A percentile compares a stretch with the other conserved stretches of the same genome.
Evolutionary conservation across 2,888 invertebrate species (phyloP).

Genomic region (Drosophila robusta): DNA sequence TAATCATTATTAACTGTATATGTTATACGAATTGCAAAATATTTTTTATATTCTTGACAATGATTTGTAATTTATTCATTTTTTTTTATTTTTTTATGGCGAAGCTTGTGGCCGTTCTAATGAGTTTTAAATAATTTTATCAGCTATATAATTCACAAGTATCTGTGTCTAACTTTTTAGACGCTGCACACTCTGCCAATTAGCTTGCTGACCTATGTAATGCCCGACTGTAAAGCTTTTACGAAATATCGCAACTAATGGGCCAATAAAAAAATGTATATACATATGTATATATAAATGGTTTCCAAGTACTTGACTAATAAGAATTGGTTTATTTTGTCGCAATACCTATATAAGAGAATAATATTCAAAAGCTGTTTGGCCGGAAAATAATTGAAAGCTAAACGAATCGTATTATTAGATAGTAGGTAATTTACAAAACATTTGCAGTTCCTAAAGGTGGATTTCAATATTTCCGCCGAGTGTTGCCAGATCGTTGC

Average conservation of each 20-base stretch:
- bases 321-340: background rate
- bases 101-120: conserved; percentile 6
- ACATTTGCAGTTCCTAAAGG: conserved; percentile 1
- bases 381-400: background rate
- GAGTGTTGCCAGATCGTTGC: conserved; percentile 1
- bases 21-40: conserved; percentile 1
- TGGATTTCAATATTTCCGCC: background rate
- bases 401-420: background rate
- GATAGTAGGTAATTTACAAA: conserved; percentile 1
- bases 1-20: conserved; percentile 14
- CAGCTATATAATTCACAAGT: conserved; percentile 6
- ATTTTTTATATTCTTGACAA: background rate
- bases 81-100: conserved; percentile 4
- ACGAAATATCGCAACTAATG: conserved; percentile 20
- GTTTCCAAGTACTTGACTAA: conserved; percentile 1
- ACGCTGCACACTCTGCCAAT: conserved; percentile 14
- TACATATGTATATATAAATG: background rate
- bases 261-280: conserved; percentile 13
- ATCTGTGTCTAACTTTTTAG: conserved; percentile 1
- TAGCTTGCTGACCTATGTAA: conserved; percentile 37
- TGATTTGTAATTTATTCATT: conserved; percentile 14
- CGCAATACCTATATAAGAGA: background rate
- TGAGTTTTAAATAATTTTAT: conserved; percentile 13
- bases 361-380: background rate
- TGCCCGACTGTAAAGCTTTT: conserved; percentile 9